Evolutionary conservation across 2,113 vertebrate species (phyloP).

Genomic region (Sorex fumeus): DNA sequence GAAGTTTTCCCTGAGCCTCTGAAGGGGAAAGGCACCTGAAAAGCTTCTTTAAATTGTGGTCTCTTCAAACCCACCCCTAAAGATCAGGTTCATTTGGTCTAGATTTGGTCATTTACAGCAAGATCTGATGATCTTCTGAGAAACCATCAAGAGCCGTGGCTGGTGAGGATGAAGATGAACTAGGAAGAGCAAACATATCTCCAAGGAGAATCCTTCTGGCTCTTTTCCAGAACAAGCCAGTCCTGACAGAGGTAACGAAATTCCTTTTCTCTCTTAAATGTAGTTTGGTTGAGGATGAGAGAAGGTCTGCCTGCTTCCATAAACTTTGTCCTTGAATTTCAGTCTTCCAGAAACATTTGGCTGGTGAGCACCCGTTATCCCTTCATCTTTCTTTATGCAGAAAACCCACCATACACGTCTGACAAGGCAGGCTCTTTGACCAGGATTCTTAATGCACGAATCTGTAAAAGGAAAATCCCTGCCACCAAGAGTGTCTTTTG

Average conservation of each 20-base stretch:
- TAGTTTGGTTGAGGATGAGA: constrained; percentile 5
- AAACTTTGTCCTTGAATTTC: constrained; percentile 36
- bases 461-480: constrained; percentile 41
- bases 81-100: not conserved
- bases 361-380: not conserved
- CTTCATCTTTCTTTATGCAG: not conserved
- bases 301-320: constrained; percentile 21
- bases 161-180: not conserved
- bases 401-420: not conserved
- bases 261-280: constrained; percentile 45
- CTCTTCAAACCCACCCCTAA: constrained; percentile 11
- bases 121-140: not conserved
- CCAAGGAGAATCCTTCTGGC: not conserved
- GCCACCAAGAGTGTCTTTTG: not conserved
- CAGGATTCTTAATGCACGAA: not conserved
- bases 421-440: not conserved
- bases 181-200: not conserved
- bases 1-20: constrained; percentile 57
- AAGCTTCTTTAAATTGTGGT: constrained; percentile 51
- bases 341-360: constrained; percentile 15
- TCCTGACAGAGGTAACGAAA: constrained; percentile 27
- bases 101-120: not conserved
- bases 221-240: not conserved
- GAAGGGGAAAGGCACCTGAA: constrained; percentile 58
- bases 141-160: not conserved